Evolutionary conservation across 2,797 vertebrate genomes (phyloP), one percentile per base, ranked within the genome.

Genomic region (Sebastes melanostomus): DNA sequence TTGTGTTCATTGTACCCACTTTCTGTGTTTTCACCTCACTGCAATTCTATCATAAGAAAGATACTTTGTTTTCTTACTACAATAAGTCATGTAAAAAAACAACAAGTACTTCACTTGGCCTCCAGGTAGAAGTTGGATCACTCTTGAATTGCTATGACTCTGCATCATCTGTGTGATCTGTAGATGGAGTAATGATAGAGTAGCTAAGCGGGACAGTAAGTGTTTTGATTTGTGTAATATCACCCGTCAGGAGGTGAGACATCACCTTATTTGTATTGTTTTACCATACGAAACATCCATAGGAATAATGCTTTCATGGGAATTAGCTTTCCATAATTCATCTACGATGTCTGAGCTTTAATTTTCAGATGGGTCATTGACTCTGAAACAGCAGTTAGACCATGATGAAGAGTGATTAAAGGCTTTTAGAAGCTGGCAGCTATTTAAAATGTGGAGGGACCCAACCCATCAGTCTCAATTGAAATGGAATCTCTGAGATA

Each of bases 361-460:
- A 74, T 68, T 29, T 60, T 6, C 18, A 30, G 9, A 63, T 11
- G 29, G 32, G 5, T 29, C 25, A 6, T 8, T 65, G 80, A 18
- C 12, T 32, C 75, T 27, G 11, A 76, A 63, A 18, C 36, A 6
- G 42, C 8, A 2, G 54, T 78, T 32, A 18, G 29, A 72, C 29
- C 34, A 2, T 3, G 27, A 5, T 63, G 50, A 58, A 52, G 50
- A 52, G 18, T 52, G 20, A 52, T 52, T 20, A 52, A 52, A 54
- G 27, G 58, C 36, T 63, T 63, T 72, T 46, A 67, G 50, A 38
- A 68, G n/a, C 12, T 60, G 27, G 54, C 54, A 67, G 50, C 20
- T 52, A 52, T 46, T 46, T 46, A 46, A 46, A 46, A 46, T 16
- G 14, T 18, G 16, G 42, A 6, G 42, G 16, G 16, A 18, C 42